Evolutionary conservation across 2,888 invertebrate genomes (phyloP).

Genomic region (Drosophila anceps): DNA sequence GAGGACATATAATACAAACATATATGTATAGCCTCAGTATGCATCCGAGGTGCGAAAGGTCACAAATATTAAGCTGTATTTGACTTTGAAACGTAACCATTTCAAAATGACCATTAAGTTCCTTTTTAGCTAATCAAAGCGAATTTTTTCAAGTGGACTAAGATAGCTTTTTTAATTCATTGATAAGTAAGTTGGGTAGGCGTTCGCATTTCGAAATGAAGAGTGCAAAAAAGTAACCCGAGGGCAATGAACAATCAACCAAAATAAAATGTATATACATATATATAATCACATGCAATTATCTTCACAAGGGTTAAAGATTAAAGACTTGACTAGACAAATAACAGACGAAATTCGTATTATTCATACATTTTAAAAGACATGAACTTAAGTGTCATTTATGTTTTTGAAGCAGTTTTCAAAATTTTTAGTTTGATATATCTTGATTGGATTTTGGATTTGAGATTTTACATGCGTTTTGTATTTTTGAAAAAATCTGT

Average conservation of each 20-base stretch:
- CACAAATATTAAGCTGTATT: constrained; percentile 38
- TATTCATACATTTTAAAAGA: neutral
- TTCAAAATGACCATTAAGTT: neutral
- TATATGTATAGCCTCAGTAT: neutral
- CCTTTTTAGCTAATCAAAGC: constrained; percentile 41
- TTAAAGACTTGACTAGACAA: neutral
- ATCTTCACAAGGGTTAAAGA: neutral
- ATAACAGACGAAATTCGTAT: neutral
- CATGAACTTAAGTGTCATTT: neutral
- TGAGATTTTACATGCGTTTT: neutral
- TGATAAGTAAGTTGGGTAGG: constrained; percentile 30
- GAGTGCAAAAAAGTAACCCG: constrained; percentile 17
- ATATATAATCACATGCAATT: neutral
- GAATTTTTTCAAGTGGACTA: constrained; percentile 22
- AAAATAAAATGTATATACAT: neutral
- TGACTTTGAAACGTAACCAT: constrained; percentile 64
- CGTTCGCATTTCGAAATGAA: neutral
- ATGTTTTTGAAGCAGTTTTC: neutral
- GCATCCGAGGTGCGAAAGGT: constrained; percentile 14
- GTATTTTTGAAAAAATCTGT: neutral
- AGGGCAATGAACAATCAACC: constrained; percentile 31
- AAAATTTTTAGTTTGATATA: neutral
- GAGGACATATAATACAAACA: neutral
- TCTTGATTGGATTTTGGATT: neutral
- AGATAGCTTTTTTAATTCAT: constrained; percentile 19